Evolutionary conservation across 2,797 vertebrate species (phyloP), one percentile per base, ranked within the genome.

Genomic region (Anabacerthia variegaticeps): DNA sequence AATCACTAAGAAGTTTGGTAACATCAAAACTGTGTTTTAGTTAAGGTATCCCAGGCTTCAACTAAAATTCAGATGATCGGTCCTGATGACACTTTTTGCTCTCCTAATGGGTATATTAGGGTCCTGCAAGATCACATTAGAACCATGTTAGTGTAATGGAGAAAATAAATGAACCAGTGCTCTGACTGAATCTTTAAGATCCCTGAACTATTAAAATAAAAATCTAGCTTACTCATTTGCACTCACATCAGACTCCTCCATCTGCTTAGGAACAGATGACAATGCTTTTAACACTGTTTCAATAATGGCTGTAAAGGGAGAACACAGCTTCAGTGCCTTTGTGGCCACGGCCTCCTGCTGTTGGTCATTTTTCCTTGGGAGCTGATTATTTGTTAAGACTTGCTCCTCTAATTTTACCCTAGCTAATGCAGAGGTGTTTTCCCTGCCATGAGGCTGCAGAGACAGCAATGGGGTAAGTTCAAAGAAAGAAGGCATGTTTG

Each of bases 41-140:
- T 27, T 56, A n/a, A 88, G 74, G 34, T 30, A 9, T 12, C 26
- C 37, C 32, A 24, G 67, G 10, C 51, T 52, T 52, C 30, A 52
- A 52, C 51, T 52, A 66, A 79, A 76, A n/a, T 18, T 14, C 15
- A 66, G 48, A 52, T 8, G 2, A 18, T 59, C 7, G 44, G 6
- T 3, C 13, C 4, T 15, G 22, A 46, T 4, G 30, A n/a, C 11
- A 48, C 4, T 11, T 88, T 80, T 75, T 23, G 2, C 10, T 61
- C 11, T 67, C 34, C 14, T 55, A 43, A 37, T 14, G 23, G 1
- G 1, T 55, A 1, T 49, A 22, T 22, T 9, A 4, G 3, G 13
- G 13, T 86, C 23, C 44, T 62, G 43, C 27, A 59, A 16, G 30
- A 69, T 82, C 20, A 41, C 28, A 59, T 82, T 21, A 69, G 26